Evolutionary conservation across 2,797 vertebrate genomes (phyloP).

Genomic region (Lophotriccus pileatus): DNA sequence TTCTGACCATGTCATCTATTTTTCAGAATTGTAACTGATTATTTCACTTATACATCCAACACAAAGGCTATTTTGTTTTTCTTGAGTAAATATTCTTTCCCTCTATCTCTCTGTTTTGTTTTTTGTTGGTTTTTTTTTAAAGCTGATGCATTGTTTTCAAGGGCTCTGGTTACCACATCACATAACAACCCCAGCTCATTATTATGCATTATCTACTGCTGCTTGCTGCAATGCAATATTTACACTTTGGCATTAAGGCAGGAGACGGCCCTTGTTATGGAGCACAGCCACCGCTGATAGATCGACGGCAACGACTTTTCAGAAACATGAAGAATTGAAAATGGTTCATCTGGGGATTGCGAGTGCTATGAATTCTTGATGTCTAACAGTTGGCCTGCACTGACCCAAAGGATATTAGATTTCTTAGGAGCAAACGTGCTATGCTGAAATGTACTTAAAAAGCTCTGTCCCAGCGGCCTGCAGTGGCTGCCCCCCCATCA

Average conservation of each 20-base stretch:
- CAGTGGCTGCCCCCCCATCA: not conserved
- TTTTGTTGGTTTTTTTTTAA: not conserved
- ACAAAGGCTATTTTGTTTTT: not conserved
- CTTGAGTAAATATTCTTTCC: not conserved
- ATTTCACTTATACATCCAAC: not conserved
- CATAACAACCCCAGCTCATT: conserved; percentile 44
- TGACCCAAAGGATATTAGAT: conserved; percentile 72
- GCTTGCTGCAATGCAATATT: conserved; percentile 64
- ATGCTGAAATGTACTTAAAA: conserved; percentile 60
- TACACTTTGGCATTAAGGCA: conserved; percentile 65
- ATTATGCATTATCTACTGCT: conserved; percentile 60
- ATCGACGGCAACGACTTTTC: conserved; percentile 23
- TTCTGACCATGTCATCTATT: conserved; percentile 7
- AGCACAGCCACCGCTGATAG: conserved; percentile 35
- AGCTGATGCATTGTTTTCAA: conserved; percentile 44
- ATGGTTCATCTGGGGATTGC: conserved; percentile 62
- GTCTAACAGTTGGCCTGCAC: conserved; percentile 68
- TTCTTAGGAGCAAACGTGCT: conserved; percentile 60
- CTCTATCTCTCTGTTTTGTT: not conserved
- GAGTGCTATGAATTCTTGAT: conserved; percentile 70
- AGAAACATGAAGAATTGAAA: conserved; percentile 65
- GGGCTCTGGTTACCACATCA: conserved; percentile 8
- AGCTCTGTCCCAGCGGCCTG: not conserved
- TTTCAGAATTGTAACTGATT: not conserved
- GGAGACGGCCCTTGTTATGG: conserved; percentile 44